Evolutionary conservation across 1,140 invertebrate genomes (phyloP).

Genomic region (Sitophilus oryzae): DNA sequence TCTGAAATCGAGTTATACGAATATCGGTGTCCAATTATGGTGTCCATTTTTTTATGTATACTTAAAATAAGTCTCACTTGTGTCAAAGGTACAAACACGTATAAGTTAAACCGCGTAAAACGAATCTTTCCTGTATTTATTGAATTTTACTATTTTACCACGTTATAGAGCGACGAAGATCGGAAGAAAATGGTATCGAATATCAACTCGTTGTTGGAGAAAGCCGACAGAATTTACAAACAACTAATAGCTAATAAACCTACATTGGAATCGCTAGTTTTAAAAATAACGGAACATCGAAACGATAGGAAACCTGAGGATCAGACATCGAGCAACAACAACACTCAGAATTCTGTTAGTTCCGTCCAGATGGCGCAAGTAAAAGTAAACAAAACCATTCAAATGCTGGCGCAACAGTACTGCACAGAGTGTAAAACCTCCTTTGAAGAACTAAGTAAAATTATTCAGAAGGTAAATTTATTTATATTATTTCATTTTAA

Average conservation of each 20-base stretch:
- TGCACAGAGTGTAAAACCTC: conserved; percentile 90
- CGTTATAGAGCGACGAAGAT: conserved; percentile 76
- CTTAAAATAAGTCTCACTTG: no score
- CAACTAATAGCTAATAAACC: conserved; percentile 86
- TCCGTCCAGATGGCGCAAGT: conserved; percentile 44
- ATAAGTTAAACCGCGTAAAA: no score
- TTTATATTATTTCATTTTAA: not conserved
- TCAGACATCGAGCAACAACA: conserved; percentile 29
- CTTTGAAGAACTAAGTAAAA: conserved; percentile 94
- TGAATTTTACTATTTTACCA: not conserved
- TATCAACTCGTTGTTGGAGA: conserved; percentile 86
- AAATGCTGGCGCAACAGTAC: conserved; percentile 85
- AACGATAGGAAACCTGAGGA: conserved; percentile 60
- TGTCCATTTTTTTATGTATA: no score
- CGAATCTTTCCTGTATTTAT: no score
- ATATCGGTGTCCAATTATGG: no score
- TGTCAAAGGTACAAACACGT: no score
- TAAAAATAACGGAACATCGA: conserved; percentile 72
- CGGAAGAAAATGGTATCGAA: conserved; percentile 88
- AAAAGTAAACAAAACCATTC: conserved; percentile 79
- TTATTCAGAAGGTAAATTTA: conserved; percentile 70
- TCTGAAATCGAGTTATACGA: no score
- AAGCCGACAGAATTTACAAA: conserved; percentile 90
- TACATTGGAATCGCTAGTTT: conserved; percentile 71
- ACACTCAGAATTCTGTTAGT: conserved; percentile 34